These are phyloP conservation scores for Corvus hawaiiensis DNA, from an alignment of 2,113 vertebrate genomes.

Conservation along the genomic window DNA sequence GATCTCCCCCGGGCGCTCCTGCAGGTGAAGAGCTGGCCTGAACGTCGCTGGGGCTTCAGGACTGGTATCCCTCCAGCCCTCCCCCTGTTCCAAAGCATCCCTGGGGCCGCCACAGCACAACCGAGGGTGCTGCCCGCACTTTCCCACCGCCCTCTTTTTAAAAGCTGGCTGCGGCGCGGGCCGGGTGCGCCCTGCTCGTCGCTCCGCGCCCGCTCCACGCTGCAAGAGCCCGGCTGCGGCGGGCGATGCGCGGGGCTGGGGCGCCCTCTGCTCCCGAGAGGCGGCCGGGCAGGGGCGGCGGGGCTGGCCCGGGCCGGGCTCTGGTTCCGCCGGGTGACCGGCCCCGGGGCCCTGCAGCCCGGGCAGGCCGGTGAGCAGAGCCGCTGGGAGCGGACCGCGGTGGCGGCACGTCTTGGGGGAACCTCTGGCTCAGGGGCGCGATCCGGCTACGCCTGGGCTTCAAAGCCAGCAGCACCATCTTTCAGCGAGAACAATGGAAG, in stretches of 20 bases:
- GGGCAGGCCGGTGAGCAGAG: no score
- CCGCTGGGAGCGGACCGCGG: background rate
- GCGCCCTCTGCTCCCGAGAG: conserved; percentile 59
- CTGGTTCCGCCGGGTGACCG: no score
- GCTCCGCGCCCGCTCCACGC: background rate
- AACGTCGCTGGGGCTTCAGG: background rate
- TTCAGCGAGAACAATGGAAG: background rate
- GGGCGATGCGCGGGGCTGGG: conserved; percentile 8
- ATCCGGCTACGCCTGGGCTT: background rate
- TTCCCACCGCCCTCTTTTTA: background rate
- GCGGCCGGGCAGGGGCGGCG: background rate
- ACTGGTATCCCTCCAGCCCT: background rate
- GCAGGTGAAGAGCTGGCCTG: background rate
- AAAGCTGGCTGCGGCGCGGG: background rate
- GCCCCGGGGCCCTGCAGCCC: no score
- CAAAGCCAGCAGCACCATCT: background rate
- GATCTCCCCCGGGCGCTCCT: background rate
- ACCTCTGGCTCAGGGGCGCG: background rate
- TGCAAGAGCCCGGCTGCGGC: background rate
- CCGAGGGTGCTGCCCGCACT: background rate
- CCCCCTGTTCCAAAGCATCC: background rate
- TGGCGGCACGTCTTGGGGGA: background rate
- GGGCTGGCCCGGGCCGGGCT: background rate
- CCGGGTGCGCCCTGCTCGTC: background rate
- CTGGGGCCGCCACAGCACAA: background rate